Conservation (phyloP, 2,113 vertebrate genomes). For the Cariama cristata region DNA sequence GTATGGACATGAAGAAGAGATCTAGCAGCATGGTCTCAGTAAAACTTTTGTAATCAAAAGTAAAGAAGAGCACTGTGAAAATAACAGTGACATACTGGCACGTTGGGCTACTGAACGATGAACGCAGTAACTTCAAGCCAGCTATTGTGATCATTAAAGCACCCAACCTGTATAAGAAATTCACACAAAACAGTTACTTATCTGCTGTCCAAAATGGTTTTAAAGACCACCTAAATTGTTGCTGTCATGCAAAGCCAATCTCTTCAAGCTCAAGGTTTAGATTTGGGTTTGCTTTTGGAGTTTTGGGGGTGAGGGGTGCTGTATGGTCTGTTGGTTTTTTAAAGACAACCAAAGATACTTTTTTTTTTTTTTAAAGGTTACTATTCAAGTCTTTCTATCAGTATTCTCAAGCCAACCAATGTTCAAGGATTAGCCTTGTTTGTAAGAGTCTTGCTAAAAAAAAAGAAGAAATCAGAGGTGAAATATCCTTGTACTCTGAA, state of each 20-base stretch:
- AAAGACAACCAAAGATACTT: neutral
- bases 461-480: neutral
- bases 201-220: neutral
- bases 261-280: neutral
- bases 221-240: neutral
- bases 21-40: slow-evolving; percentile 97
- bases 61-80: slow-evolving; percentile 98
- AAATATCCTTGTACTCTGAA: neutral
- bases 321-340: neutral
- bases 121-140: slow-evolving; percentile 95
- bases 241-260: neutral
- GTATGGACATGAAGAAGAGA: slow-evolving; percentile 97
- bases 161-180: slow-evolving; percentile 82
- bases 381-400: neutral
- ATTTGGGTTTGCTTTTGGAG: neutral
- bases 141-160: slow-evolving; percentile 96
- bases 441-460: neutral
- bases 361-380: neutral
- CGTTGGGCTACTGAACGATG: slow-evolving; percentile 94
- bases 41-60: slow-evolving; percentile 92
- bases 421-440: neutral
- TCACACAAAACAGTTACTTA: neutral
- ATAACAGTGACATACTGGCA: slow-evolving; percentile 96
- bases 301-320: too few species aligned
- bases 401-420: neutral